Percentiles rank a stretch among this genome's conserved stretches.
phyloP scores from a whole-genome alignment of 37 sponge, comb jelly and placozoan genomes.

The Tethya wilhelma region DNA sequence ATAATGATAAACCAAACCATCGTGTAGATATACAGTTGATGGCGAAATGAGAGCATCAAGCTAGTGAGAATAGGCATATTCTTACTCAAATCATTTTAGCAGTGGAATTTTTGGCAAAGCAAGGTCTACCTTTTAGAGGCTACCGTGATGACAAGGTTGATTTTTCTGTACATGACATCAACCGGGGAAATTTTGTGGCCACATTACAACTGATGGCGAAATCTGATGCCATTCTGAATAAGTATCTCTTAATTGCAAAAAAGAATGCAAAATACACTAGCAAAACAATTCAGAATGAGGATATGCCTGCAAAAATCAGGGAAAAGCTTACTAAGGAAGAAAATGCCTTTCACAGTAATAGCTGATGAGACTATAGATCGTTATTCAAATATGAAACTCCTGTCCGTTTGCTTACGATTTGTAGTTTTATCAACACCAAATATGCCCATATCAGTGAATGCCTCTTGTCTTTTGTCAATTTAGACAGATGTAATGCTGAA shows the following conservation, averaged over 20 bases:
- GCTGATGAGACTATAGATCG: too few species aligned
- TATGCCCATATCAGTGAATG: too few species aligned
- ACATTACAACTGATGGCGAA: slow-evolving; percentile 35
- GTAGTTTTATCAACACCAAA: too few species aligned
- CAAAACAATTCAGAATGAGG: slow-evolving; percentile 56
- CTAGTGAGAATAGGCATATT: slow-evolving; percentile 35
- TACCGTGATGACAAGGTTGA: slow-evolving; percentile 60
- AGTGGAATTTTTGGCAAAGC: slow-evolving; percentile 60
- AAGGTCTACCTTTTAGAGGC: slow-evolving; percentile 47
- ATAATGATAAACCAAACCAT: background rate
- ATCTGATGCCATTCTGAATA: slow-evolving; percentile 20
- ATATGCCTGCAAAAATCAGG: slow-evolving; percentile 43
- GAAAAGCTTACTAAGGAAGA: background rate
- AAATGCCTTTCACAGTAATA: too few species aligned
- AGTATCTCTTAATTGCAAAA: slow-evolving; percentile 32
- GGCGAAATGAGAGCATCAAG: slow-evolving; percentile 34
- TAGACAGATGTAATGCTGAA: too few species aligned
- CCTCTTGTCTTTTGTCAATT: too few species aligned
- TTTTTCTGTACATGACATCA: slow-evolving; percentile 36
- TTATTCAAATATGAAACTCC: too few species aligned
- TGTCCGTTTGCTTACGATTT: too few species aligned
- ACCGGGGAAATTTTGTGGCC: slow-evolving; percentile 42
- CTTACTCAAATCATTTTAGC: slow-evolving; percentile 49
- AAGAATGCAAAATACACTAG: slow-evolving; percentile 57
- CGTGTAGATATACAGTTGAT: slow-evolving; percentile 32